phyloP scores from a whole-genome alignment of 2,797 vertebrate genomes.

The Hozukius guyotensis region DNA sequence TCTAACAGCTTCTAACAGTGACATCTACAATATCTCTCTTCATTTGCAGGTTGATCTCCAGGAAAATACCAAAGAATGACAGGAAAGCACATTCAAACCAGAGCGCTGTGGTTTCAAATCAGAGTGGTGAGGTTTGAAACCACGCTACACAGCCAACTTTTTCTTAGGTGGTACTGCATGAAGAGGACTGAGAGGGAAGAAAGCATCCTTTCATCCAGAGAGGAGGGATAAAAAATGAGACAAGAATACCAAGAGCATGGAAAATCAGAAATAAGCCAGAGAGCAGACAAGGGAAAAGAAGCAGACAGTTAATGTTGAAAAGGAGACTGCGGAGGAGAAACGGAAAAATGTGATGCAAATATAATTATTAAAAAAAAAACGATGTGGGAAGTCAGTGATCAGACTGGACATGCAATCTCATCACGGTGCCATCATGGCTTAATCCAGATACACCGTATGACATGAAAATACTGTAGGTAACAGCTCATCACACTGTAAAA shows the following conservation, averaged over 20 bases:
- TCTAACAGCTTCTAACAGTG: background rate
- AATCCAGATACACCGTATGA: background rate
- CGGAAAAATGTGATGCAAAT: background rate
- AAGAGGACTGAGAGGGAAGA: constrained; percentile 27
- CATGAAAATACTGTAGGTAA: background rate
- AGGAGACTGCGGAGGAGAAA: background rate
- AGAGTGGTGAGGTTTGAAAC: constrained; percentile 23
- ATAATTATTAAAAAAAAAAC: background rate
- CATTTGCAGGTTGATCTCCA: constrained; percentile 3
- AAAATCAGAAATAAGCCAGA: background rate
- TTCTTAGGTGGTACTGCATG: constrained; percentile 7
- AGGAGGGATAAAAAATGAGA: constrained; percentile 27
- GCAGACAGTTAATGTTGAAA: background rate
- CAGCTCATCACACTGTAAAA: background rate
- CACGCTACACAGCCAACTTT: background rate
- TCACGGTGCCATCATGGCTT: background rate
- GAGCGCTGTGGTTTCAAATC: background rate
- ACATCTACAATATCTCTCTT: background rate
- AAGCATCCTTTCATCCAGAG: constrained; percentile 40
- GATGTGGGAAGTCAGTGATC: constrained; percentile 8
- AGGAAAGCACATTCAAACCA: background rate
- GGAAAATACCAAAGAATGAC: constrained; percentile 16
- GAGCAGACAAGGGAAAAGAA: background rate
- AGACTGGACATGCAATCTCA: background rate
- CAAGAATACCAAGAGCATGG: constrained; percentile 33